These are phyloP conservation scores for Ericerus pela DNA, from an alignment of 1,140 invertebrate genomes.

Conservation along the genomic window DNA sequence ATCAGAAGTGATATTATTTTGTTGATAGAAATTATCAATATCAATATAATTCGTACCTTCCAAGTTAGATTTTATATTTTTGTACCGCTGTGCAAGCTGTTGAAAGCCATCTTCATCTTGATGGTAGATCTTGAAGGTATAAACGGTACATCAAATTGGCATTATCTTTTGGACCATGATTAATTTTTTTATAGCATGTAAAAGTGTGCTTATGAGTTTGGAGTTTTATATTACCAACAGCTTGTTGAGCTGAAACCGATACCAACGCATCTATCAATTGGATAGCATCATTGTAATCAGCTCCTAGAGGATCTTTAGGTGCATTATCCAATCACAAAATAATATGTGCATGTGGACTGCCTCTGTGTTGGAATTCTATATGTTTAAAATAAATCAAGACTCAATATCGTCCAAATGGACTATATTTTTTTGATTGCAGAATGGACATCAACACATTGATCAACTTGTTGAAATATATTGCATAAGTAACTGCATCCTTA, in stretches of 20 bases:
- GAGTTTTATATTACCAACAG: conserved; percentile 16
- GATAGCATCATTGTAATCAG: neutral
- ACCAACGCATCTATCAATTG: conserved; percentile 14
- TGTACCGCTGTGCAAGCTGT: too few species aligned
- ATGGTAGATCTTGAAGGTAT: too few species aligned
- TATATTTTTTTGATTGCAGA: neutral
- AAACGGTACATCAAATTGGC: too few species aligned
- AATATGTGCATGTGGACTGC: conserved; percentile 27
- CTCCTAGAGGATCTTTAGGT: conserved; percentile 15
- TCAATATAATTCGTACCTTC: too few species aligned
- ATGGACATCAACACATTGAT: conserved; percentile 5
- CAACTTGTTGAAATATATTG: conserved; percentile 14
- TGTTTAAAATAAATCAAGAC: conserved; percentile 28
- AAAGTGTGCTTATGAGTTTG: conserved; percentile 15
- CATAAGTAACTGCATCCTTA: conserved; percentile 13
- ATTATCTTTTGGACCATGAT: too few species aligned
- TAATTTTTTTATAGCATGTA: conserved; percentile 11
- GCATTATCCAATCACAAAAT: conserved; percentile 24
- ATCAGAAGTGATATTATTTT: too few species aligned
- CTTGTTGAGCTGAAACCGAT: conserved; percentile 21
- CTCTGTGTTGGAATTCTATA: conserved; percentile 35
- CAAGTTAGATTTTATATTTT: too few species aligned
- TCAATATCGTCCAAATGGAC: conserved; percentile 26
- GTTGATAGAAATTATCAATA: too few species aligned
- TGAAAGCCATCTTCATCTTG: too few species aligned